These are phyloP conservation scores for Fistularia commersonii DNA, from an alignment of 2,797 vertebrate genomes.

Conservation along the genomic window DNA sequence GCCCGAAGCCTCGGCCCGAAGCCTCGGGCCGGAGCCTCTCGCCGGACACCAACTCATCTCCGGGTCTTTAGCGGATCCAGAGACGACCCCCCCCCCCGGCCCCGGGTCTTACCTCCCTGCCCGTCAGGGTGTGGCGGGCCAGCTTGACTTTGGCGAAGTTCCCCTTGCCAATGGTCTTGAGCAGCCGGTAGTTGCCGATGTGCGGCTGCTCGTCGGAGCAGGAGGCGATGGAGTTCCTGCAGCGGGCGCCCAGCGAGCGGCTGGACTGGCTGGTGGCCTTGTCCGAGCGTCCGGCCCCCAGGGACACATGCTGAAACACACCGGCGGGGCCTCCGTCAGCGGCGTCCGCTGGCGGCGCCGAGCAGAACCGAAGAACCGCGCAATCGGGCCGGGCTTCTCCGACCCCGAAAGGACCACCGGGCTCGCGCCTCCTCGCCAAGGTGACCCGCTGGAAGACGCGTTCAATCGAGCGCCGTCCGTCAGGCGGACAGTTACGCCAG, in stretches of 20 bases:
- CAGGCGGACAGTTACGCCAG: no score
- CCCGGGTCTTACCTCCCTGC: conserved; percentile 79
- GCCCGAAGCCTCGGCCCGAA: no score
- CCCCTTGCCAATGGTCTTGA: conserved; percentile 92
- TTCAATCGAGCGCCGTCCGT: no score
- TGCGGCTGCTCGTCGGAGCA: conserved; percentile 88
- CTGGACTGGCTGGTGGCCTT: conserved; percentile 85
- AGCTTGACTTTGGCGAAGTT: conserved; percentile 96
- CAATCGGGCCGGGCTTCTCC: no score
- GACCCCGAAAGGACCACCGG: no score
- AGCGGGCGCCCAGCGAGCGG: conserved; percentile 83
- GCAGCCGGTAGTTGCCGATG: conserved; percentile 89
- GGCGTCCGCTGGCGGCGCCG: no score
- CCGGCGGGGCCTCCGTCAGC: background rate
- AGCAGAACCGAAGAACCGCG: no score
- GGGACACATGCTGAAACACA: conserved; percentile 74
- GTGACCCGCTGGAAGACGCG: no score
- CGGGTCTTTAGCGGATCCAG: no score
- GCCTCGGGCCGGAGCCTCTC: no score
- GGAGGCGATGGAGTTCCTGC: conserved; percentile 88
- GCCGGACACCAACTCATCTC: no score
- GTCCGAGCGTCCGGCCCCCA: conserved; percentile 84
- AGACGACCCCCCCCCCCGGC: background rate
- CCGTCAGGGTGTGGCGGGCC: conserved; percentile 87
- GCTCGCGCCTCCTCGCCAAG: no score